These are phyloP conservation scores for Anhinga anhinga DNA, from an alignment of 2,113 vertebrate genomes.

Conservation along the genomic window DNA sequence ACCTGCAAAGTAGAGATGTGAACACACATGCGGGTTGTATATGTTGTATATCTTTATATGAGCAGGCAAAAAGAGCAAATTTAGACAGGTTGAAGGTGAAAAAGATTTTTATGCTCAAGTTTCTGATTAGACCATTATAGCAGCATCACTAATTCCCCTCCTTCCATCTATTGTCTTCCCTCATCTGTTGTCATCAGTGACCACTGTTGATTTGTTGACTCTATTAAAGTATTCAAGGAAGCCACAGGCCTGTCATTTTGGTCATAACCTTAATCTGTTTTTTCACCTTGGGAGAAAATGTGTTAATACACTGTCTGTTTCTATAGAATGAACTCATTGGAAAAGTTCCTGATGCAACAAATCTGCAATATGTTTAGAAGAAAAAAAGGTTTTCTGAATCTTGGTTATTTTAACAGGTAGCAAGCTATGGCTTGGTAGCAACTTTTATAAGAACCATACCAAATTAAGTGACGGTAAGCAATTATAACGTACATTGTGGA, in stretches of 20 bases:
- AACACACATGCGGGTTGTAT: background rate
- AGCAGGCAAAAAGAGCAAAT: constrained; percentile 6
- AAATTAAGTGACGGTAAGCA: background rate
- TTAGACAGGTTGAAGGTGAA: constrained; percentile 24
- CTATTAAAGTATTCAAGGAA: constrained; percentile 59
- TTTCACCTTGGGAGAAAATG: constrained; percentile 67
- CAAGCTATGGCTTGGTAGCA: background rate
- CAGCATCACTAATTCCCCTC: constrained; percentile 51
- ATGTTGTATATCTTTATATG: background rate
- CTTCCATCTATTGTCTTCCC: constrained; percentile 41
- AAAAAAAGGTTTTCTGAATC: background rate
- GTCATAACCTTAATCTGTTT: constrained; percentile 69
- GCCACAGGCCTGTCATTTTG: constrained; percentile 63
- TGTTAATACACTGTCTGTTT: constrained; percentile 42
- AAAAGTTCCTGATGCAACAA: constrained; percentile 9
- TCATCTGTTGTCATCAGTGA: constrained; percentile 55
- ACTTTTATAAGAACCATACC: background rate
- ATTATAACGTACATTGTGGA: background rate
- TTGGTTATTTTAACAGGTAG: background rate
- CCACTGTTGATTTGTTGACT: constrained; percentile 63
- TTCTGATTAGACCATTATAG: constrained; percentile 36
- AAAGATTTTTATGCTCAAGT: constrained; percentile 33
- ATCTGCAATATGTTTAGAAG: background rate
- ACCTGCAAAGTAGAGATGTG: background rate
- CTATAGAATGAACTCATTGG: background rate